These are phyloP conservation scores for Amphibalanus amphitrite DNA, from an alignment of 1,140 invertebrate species.

Conservation along the genomic window DNA sequence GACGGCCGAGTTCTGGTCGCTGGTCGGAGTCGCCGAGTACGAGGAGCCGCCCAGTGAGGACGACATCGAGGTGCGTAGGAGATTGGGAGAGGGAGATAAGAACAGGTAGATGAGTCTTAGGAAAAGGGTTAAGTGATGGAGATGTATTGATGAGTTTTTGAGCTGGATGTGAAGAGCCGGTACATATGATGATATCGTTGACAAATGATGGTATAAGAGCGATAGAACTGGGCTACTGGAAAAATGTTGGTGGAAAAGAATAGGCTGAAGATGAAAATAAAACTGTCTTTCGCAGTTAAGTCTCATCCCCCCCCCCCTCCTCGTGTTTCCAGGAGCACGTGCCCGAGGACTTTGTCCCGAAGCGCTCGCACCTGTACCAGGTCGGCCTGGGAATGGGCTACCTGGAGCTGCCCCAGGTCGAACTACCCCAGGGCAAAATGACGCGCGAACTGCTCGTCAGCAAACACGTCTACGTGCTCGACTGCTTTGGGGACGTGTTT, in stretches of 20 bases:
- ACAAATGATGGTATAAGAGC: too few species aligned
- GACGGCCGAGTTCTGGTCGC: slow-evolving; percentile 63
- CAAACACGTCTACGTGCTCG: slow-evolving; percentile 92
- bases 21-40: slow-evolving; percentile 35
- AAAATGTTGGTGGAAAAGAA: too few species aligned
- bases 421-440: slow-evolving; percentile 45
- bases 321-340: slow-evolving; percentile 50
- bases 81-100: too few species aligned
- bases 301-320: too few species aligned
- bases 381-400: slow-evolving; percentile 95
- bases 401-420: slow-evolving; percentile 84
- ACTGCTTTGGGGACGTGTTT: slow-evolving; percentile 91
- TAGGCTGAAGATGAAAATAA: too few species aligned
- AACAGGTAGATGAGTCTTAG: too few species aligned
- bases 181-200: too few species aligned
- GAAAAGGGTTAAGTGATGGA: too few species aligned
- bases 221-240: background rate
- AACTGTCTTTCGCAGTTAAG: too few species aligned
- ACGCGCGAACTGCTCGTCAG: slow-evolving; percentile 60
- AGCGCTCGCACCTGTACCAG: slow-evolving; percentile 71
- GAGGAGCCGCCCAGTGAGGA: slow-evolving; percentile 25
- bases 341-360: slow-evolving; percentile 51
- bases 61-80: background rate
- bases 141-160: too few species aligned
- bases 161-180: too few species aligned